Percentiles rank a stretch among this genome's conserved stretches.
Evolutionary conservation across 2,113 vertebrate genomes (phyloP).

Genomic region (Apteryx mantelli): DNA sequence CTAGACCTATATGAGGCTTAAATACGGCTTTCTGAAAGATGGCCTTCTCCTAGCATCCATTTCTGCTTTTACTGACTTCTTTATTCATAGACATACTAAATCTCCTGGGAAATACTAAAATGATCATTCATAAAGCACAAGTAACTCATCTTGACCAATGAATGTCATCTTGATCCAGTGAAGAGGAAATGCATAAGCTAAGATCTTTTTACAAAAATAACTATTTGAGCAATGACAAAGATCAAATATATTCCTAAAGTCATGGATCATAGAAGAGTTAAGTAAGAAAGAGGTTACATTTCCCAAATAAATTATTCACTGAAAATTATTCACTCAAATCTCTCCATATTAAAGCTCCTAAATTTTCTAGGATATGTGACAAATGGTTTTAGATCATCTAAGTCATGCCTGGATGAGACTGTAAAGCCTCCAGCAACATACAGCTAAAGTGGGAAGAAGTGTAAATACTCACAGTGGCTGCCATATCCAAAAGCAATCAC

Average conservation of each 20-base stretch:
- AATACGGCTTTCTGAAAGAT: not conserved
- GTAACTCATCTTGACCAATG: not conserved
- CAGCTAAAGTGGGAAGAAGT: not conserved
- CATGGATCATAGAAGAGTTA: not conserved
- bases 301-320: conserved; percentile 3
- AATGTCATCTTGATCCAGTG: not conserved
- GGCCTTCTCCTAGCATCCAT: not conserved
- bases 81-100: not conserved
- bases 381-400: not conserved
- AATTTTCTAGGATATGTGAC: not conserved
- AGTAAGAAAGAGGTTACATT: not conserved
- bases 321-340: conserved; percentile 12
- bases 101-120: not conserved
- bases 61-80: not conserved
- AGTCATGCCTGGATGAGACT: not conserved
- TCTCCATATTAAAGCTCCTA: not conserved
- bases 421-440: not conserved
- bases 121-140: not conserved
- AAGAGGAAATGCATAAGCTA: not conserved
- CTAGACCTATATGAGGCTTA: not conserved
- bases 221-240: not conserved
- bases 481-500: not conserved
- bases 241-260: not conserved
- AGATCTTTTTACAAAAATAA: not conserved
- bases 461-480: conserved; percentile 12